Base-by-base conservation (phyloP, 2,888 invertebrate genomes). In the Falcaria lacertinaria region DNA sequence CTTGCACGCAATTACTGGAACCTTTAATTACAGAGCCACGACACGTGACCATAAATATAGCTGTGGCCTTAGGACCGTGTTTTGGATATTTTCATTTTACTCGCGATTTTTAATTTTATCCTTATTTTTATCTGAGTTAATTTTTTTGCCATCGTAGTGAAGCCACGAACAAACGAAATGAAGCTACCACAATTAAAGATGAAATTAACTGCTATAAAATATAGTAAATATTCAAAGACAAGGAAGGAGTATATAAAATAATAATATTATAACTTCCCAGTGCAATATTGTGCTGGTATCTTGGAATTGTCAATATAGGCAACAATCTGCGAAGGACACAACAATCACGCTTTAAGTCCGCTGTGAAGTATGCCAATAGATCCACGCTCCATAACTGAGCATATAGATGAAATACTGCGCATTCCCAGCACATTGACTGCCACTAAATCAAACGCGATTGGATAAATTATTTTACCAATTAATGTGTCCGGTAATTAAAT, bases 1-100 rank as follows among this genome's bases (percentile, higher is more conserved):
- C 56, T 65, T 65, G 68, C 68, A 67, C 44, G 54, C 71, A 70
- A 73, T 70, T 69, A 72, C 57, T 33, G 32, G 43, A 65, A 64
- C 72, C 69, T 63, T 72, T 69, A 59, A 71, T 72, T 64, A 71
- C 56, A 46, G 57, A 64, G 52, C 37, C 48, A 44, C 47, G 43
- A 43, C n/a, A 15, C 22, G 33, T 41, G 39, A 44, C 41, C 50
- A 22, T 7, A 19, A 8, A 19, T 22, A 13, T 13, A 13, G 4
- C 8, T n/a, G n/a, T n/a, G n/a, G n/a, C n/a, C n/a, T n/a, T n/a
- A n/a, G n/a, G n/a, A n/a, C n/a, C n/a, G n/a, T n/a, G n/a, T n/a
- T n/a, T n/a, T n/a, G n/a, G n/a, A n/a, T n/a, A n/a, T n/a, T n/a
- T n/a, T n/a, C n/a, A n/a, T n/a, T n/a, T n/a, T n/a, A n/a, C n/a